These are phyloP conservation scores for Leptinotarsa texana DNA, from an alignment of 1,140 invertebrate species.

Conservation along the genomic window DNA sequence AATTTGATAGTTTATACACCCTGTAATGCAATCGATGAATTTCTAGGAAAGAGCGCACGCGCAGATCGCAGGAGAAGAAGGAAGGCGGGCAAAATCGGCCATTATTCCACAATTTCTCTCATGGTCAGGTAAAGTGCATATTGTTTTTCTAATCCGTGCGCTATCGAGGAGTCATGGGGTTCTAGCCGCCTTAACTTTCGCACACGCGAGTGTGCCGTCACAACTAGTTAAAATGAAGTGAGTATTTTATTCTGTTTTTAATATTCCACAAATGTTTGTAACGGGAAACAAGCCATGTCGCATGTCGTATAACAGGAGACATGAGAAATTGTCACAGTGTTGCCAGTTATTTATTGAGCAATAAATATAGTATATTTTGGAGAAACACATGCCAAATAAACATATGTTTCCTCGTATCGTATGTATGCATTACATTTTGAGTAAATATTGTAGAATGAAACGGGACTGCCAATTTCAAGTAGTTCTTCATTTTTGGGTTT, in stretches of 20 bases:
- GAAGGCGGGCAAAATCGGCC: conserved; percentile 23
- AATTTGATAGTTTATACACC: background rate
- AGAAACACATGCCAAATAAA: background rate
- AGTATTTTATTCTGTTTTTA: conserved; percentile 32
- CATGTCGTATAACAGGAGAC: background rate
- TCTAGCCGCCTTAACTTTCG: conserved; percentile 41
- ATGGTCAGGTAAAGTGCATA: conserved; percentile 43
- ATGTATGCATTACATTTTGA: no score
- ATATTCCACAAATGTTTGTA: background rate
- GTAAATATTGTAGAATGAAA: no score
- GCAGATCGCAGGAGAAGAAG: background rate
- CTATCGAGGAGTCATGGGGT: conserved; percentile 38
- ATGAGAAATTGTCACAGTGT: background rate
- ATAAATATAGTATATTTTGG: background rate
- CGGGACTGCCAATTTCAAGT: no score
- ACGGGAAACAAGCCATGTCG: background rate
- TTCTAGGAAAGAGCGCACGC: background rate
- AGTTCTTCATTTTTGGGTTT: no score
- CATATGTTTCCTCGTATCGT: background rate
- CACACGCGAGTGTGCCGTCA: conserved; percentile 51
- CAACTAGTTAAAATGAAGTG: conserved; percentile 46
- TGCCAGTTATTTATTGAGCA: background rate
- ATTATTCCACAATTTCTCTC: conserved; percentile 27
- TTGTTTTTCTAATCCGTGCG: conserved; percentile 32
- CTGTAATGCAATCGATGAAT: background rate